Base-by-base conservation (phyloP, 2,797 vertebrate genomes). In the Argyrosomus regius region DNA sequence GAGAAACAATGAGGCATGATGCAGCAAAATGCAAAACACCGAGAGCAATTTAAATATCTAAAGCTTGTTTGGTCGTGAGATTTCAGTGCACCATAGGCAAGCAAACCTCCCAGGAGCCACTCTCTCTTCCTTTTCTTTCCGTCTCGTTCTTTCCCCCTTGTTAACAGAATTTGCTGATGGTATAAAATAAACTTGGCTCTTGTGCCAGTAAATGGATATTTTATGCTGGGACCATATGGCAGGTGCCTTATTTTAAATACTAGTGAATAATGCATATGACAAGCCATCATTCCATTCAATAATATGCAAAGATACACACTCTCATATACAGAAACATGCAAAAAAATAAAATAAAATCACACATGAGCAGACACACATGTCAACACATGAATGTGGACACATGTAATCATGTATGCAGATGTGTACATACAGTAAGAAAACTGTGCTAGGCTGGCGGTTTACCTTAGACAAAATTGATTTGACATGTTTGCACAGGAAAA, bases 241-340 rank as follows among this genome's bases (percentile, higher is more conserved):
- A 89, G 80, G 75, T 82, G 84, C 71, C 78, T 92, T 80, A 76
- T 85, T 84, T 91, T 84, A 88, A 86, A 84, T 81, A 83, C 68
- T 54, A 65, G 48, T 92, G 89, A 94, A 95, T 95, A 92, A 94
- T 95, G 86, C 82, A 93, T 88, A 63, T 65, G 58, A 78, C 56
- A 77, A 78, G 48, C 57, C 77, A 75, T 82, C 57, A 77, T 78
- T 71, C 74, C 57, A 66, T 63, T 73, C 50, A 81, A 77, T 80
- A 48, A 81, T 70, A 82, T 67, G 79, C 65, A 80, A 63, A 67
- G 4, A 85, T n/a, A 35, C 43, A 77, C 20, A 46, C 24, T 26
- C 17, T 26, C 11, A 48, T 50, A 48, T 20, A 50, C 5, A 54
- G n/a, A 80, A 45, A 81, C 53, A 82, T 57, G n/a, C 22, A 81